Percentiles rank a stretch among this genome's conserved stretches.
Evolutionary conservation across 1,140 invertebrate genomes (phyloP).

Genomic region (Argopecten irradians): DNA sequence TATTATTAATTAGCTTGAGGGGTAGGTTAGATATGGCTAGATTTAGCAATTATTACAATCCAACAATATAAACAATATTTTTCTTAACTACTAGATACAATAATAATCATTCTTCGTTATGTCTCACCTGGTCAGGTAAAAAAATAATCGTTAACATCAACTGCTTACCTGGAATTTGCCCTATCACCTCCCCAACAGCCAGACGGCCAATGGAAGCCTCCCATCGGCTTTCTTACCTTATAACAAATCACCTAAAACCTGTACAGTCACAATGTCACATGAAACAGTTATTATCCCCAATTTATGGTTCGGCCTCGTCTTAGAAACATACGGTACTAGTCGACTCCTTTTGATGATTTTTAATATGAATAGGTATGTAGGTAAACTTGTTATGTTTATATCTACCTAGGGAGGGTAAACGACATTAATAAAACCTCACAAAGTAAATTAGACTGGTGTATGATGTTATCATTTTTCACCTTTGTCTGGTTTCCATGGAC

Average conservation of each 20-base stretch:
- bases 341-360: not conserved
- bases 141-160: not conserved
- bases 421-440: not conserved
- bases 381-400: constrained; percentile 19
- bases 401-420: not conserved
- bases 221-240: not conserved
- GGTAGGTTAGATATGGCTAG: too few species aligned
- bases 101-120: not conserved
- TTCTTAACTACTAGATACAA: not conserved
- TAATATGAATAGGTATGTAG: constrained; percentile 12
- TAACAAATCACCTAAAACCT: not conserved
- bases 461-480: not conserved
- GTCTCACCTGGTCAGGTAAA: not conserved
- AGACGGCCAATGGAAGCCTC: not conserved
- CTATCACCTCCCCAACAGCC: not conserved
- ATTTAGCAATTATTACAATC: constrained; percentile 4
- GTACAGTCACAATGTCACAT: not conserved
- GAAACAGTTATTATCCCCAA: not conserved
- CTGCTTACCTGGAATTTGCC: not conserved
- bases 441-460: not conserved
- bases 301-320: not conserved
- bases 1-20: too few species aligned
- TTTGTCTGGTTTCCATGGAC: not conserved
- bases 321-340: not conserved
- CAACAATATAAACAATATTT: not conserved